Base-by-base conservation (phyloP, 2,113 vertebrate genomes). In the Phyllopteryx taeniolatus region DNA sequence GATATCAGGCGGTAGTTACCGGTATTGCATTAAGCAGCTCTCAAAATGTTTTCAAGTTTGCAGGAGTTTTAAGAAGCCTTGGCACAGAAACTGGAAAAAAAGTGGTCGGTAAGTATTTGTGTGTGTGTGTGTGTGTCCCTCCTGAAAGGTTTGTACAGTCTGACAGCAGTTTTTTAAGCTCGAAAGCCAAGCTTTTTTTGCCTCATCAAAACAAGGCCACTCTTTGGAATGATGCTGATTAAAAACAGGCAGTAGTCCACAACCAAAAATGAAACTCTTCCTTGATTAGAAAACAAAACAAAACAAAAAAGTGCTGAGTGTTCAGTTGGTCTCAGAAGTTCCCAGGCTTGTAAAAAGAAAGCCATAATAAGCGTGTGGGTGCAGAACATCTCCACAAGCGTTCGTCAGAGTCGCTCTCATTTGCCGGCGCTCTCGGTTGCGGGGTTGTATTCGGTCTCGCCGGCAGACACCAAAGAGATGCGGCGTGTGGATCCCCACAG, bases 391-490 rank as follows among this genome's bases (percentile, higher is more conserved):
- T 57, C 72, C 51, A 15, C 31, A 19, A 17, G 60, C 1, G 56
- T 68, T 77, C 73, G 0, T 68, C 35, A 2, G 42, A 17, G 14
- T 27, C 8, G 19, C 35, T 51, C 70, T 93, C 84, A 93, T 69
- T 93, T 90, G 47, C 77, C 77, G 19, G 79, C 22, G 22, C 86
- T 82, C 79, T 95, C 94, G 0, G 43, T 4, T 5, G 31, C 12
- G 0, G 95, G 92, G 79, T 93, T 94, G 91, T 98, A 98, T 15
- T 98, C 96, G 0, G 96, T 97, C 91, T 98, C 97, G 1, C 97
- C 96, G 0, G 97, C 92, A 0, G 97, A 98, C 75, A 98, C 95
- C 88, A 96, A 97, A 71, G 94, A 94, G 87, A 98, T 97, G 19
- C 96, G 94, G 14, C 95, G 92, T 0, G 94, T 95, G 51, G 95